Conservation (phyloP, 2,888 invertebrate genomes). For the Agapetus fuscipes region DNA sequence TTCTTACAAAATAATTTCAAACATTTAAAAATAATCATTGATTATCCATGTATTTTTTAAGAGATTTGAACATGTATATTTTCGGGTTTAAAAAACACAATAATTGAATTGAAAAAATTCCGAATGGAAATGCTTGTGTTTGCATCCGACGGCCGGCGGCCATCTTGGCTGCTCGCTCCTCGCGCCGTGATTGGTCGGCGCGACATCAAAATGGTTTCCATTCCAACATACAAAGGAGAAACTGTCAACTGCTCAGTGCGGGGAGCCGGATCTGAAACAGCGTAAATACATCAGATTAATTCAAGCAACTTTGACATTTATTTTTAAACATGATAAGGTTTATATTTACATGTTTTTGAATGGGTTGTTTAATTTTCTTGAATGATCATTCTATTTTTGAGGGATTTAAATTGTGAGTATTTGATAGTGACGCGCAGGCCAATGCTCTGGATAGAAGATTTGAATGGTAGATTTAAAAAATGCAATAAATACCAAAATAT, state of each 20-base stretch:
- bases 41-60: too few relatives aligned
- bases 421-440: too few relatives aligned
- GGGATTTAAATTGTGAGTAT: constrained; percentile 12
- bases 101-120: too few relatives aligned
- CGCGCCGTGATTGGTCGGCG: constrained; percentile 12
- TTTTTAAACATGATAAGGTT: background rate
- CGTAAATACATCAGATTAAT: constrained; percentile 1
- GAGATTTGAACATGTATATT: too few relatives aligned
- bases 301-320: background rate
- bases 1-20: too few relatives aligned
- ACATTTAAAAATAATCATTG: too few relatives aligned
- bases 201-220: constrained; percentile 11
- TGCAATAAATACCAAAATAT: too few relatives aligned
- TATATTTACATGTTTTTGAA: background rate
- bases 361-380: constrained; percentile 7
- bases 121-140: too few relatives aligned
- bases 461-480: too few relatives aligned
- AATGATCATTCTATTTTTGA: constrained; percentile 14
- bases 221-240: constrained; percentile 11
- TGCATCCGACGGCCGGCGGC: constrained; percentile 11
- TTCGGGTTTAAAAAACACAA: too few relatives aligned
- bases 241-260: constrained; percentile 14
- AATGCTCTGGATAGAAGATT: too few relatives aligned
- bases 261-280: constrained; percentile 5
- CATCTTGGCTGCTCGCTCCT: constrained; percentile 12